Evolutionary conservation across 2,797 vertebrate genomes (phyloP).

Genomic region (Diceros bicornis): DNA sequence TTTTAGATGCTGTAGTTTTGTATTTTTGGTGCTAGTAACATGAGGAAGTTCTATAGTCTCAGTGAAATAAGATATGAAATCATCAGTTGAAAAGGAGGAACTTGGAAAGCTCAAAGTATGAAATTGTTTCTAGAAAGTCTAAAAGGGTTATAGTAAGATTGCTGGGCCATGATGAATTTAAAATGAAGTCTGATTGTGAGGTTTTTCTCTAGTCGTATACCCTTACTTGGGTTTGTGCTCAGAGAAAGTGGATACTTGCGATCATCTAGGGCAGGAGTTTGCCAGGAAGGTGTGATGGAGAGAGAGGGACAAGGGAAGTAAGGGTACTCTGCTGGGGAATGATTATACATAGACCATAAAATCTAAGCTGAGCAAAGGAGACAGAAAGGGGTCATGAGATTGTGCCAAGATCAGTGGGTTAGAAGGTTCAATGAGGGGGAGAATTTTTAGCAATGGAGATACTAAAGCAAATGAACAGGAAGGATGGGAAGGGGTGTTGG

Average conservation of each 20-base stretch:
- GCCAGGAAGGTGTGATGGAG: background rate
- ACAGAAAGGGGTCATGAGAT: background rate
- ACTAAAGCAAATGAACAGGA: background rate
- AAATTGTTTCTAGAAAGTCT: background rate
- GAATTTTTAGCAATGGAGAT: background rate
- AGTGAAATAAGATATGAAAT: constrained; percentile 33
- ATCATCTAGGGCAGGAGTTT: background rate
- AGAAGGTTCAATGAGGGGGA: background rate
- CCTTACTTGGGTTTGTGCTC: background rate
- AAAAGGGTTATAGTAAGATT: background rate
- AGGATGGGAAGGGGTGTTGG: background rate
- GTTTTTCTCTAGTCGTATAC: background rate
- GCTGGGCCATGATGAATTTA: constrained; percentile 9
- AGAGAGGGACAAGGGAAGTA: background rate
- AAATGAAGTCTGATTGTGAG: background rate
- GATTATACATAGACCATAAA: background rate
- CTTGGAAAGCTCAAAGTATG: background rate
- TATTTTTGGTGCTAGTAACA: background rate
- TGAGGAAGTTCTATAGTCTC: background rate
- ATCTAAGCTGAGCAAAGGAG: background rate
- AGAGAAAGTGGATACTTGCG: background rate
- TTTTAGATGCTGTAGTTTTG: constrained; percentile 16
- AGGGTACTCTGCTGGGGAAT: background rate
- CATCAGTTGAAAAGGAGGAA: constrained; percentile 24
- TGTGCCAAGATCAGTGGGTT: background rate